Conservation (phyloP, 2,797 vertebrate species). For the Sebastes alutus region DNA sequence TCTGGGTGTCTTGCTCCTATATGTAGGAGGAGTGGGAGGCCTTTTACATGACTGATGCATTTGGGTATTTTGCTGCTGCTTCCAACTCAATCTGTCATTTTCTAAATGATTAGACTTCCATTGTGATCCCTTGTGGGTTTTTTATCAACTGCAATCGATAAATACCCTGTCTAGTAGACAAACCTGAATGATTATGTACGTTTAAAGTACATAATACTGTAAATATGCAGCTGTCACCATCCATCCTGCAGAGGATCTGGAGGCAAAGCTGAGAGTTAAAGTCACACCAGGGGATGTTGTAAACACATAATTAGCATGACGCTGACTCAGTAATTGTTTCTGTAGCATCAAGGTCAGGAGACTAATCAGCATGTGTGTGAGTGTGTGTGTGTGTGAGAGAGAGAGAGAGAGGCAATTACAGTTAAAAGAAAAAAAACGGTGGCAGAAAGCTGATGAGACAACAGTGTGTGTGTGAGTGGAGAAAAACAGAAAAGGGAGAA, state of each 20-base stretch:
- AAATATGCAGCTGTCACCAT: not conserved
- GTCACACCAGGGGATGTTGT: slow-evolving; percentile 19
- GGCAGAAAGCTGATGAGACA: slow-evolving; percentile 2
- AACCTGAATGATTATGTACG: not conserved
- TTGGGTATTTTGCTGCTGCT: not conserved
- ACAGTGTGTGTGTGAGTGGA: no score
- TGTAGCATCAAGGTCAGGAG: slow-evolving; percentile 55
- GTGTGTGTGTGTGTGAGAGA: not conserved
- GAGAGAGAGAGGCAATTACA: slow-evolving; percentile 15
- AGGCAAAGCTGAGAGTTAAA: not conserved
- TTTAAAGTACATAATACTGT: not conserved
- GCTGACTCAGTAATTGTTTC: slow-evolving; percentile 63
- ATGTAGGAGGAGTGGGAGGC: not conserved
- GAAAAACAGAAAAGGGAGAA: not conserved
- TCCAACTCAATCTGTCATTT: not conserved
- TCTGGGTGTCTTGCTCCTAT: not conserved
- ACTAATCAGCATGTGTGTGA: slow-evolving; percentile 42
- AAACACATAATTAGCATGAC: slow-evolving; percentile 51
- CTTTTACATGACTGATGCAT: not conserved
- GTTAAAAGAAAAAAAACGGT: not conserved
- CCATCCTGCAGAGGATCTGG: not conserved
- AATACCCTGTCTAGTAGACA: not conserved
- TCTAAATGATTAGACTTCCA: not conserved
- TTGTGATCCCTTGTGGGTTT: not conserved
- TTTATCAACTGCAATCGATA: not conserved